Base-by-base conservation (phyloP, 2,113 vertebrate genomes). In the Herpetotheres cachinnans region DNA sequence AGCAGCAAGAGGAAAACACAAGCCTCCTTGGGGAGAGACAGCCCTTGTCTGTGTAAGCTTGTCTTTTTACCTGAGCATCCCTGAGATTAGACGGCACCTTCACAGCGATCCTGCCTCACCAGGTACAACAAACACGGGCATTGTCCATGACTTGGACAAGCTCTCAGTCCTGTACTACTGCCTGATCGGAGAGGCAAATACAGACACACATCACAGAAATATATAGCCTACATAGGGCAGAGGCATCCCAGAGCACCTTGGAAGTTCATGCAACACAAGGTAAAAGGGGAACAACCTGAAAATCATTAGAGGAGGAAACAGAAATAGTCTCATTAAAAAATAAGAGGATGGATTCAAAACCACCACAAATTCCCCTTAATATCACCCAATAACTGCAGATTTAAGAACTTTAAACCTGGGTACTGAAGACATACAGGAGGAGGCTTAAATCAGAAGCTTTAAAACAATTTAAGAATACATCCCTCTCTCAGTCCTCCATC, bases 201-300 rank as follows among this genome's bases (percentile, higher is more conserved):
- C 20, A 46, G 36, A 20, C 47, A 65, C 34, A 61, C 5, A 16
- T 62, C 36, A 19, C 16, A 54, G 67, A 56, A 36, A 38, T 0
- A 5, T 2, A 18, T 1, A 70, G 58, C 38, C n/a, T 18, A 9
- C 1, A 0, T 1, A 30, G 20, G 69, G 56, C 56, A 86, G 7
- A 63, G 47, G 18, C 32, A 50, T 17, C 34, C 81, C 2, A 0
- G 16, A 63, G 89, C 71, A 78, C 63, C 63, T 22, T 0, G 0
- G n/a, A 32, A 29, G 19, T 11, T 74, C 44, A 16, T 10, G 16
- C 11, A 58, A 34, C 22, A 46, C 22, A 20, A 42, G 11, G 12
- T 47, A 69, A 63, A 69, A 79, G 15, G 10, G 4, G 3, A 84
- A 50, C n/a, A 72, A 59, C 38, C 54, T 65, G 24, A 56, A 79